Base-by-base conservation (phyloP, 2,113 vertebrate species). In the Piaya cayana region DNA sequence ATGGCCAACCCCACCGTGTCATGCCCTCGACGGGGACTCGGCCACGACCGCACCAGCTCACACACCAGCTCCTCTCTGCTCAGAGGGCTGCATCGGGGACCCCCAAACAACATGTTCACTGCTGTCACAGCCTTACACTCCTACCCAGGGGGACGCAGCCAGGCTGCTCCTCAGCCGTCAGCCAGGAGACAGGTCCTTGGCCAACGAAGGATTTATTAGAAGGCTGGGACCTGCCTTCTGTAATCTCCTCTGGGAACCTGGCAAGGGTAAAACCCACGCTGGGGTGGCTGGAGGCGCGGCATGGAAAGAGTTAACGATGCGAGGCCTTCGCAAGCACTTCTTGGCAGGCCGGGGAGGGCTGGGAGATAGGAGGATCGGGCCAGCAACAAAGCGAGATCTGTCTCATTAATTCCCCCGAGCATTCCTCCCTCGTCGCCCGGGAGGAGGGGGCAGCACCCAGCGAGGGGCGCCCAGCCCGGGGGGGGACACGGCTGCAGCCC, bases 321-420 rank as follows among this genome's bases (percentile, higher is more conserved):
- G 64, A 90, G 86, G 92, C 87, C 93, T 95, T 88, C 86, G 86
- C 86, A 5, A 94, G 67, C 90, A 69, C 91, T 96, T 86, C 96
- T 96, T 96, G 96, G 96, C 97, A 95, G 86, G 78, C 88, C 69
- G 50, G 34, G 82, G 75, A 87, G 88, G 82, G 89, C 93, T 64
- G 90, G 74, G 90, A 95, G 93, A 93, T 43, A 84, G 90, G 82
- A 95, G 96, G 92, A 96, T 95, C 65, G 71, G 86, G 68, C 72
- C 89, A 86, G 62, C 94, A 96, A 97, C 97, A 97, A 97, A 96
- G 96, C 90, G 4, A 88, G 94, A 96, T 94, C 96, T 97, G 96
- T 97, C 87, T 95, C 94, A 81, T 94, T 95, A 94, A 96, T 96
- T 95, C 95, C 94, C 80, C 60, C 37, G 59, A 95, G 93, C 96